Percentiles rank a stretch among this genome's conserved stretches.
These are phyloP conservation scores for Molanna angustata DNA, from an alignment of 2,888 invertebrate genomes.

Conservation along the genomic window DNA sequence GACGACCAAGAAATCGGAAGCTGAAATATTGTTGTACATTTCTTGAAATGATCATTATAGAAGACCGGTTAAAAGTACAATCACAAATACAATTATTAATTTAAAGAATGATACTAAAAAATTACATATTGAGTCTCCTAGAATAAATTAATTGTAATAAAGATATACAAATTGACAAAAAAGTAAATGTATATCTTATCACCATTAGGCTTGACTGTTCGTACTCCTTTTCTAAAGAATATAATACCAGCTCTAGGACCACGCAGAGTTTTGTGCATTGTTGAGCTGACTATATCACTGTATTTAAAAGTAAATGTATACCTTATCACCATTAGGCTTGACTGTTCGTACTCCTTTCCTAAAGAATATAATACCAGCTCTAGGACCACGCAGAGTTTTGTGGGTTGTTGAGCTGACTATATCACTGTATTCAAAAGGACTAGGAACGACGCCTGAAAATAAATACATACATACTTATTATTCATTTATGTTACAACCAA, in stretches of 20 bases:
- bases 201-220: slow-evolving; percentile 75
- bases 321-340: slow-evolving; percentile 78
- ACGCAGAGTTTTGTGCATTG: slow-evolving; percentile 92
- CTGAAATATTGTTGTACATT: no score
- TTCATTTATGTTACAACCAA: background rate
- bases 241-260: slow-evolving; percentile 88
- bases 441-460: slow-evolving; percentile 68
- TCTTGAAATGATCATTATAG: no score
- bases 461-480: background rate
- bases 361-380: slow-evolving; percentile 90
- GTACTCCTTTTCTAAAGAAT: slow-evolving; percentile 88
- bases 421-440: slow-evolving; percentile 88
- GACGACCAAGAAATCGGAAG: no score
- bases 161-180: no score
- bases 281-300: slow-evolving; percentile 90
- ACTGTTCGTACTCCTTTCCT: slow-evolving; percentile 81
- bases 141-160: no score
- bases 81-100: no score
- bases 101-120: no score
- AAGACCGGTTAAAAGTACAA: no score
- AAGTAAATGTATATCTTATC: no score
- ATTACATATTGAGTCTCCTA: no score
- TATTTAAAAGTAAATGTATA: slow-evolving; percentile 83
- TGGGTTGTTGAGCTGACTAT: slow-evolving; percentile 95
- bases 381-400: slow-evolving; percentile 86